Conservation (phyloP, 2,113 vertebrate species). For the Bujurquina vittata region DNA sequence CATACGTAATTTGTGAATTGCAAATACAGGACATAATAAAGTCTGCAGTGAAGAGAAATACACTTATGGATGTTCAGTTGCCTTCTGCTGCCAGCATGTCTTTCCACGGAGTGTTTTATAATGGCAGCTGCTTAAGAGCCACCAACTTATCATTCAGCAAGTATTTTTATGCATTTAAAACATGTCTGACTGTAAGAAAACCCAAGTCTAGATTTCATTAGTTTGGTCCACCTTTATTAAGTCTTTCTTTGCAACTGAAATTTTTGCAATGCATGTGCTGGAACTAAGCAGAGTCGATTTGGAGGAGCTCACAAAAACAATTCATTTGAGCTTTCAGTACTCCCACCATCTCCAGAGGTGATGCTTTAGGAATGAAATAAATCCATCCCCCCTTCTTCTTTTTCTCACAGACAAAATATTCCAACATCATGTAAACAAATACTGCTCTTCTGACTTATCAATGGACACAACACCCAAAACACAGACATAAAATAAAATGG, state of each 20-base stretch:
- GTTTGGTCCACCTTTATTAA: slow-evolving; percentile 73
- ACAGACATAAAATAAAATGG: background rate
- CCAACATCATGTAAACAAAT: slow-evolving; percentile 28
- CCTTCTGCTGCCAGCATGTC: background rate
- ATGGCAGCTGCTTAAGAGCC: background rate
- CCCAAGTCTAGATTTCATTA: slow-evolving; percentile 33
- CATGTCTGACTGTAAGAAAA: slow-evolving; percentile 13
- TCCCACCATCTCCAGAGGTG: slow-evolving; percentile 11
- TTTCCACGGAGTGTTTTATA: background rate
- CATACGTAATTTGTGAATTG: slow-evolving; percentile 53
- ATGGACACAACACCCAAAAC: slow-evolving; percentile 14
- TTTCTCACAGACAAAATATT: background rate
- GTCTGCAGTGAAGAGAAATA: slow-evolving; percentile 65
- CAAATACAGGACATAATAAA: slow-evolving; percentile 63
- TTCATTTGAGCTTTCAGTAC: slow-evolving; percentile 17
- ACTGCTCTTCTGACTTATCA: slow-evolving; percentile 13
- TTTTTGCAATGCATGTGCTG: slow-evolving; percentile 26
- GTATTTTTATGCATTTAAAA: background rate
- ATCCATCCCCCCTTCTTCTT: background rate
- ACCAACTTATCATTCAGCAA: background rate
- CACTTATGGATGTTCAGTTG: background rate
- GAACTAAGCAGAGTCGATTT: slow-evolving; percentile 27
- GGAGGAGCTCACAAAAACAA: slow-evolving; percentile 3
- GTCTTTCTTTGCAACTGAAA: slow-evolving; percentile 37
- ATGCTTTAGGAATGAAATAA: slow-evolving; percentile 16